A percentile compares a stretch with the other conserved stretches of the same genome.
Conservation (phyloP, 2,113 vertebrate genomes). For the Protobothrops flavoviridis region DNA sequence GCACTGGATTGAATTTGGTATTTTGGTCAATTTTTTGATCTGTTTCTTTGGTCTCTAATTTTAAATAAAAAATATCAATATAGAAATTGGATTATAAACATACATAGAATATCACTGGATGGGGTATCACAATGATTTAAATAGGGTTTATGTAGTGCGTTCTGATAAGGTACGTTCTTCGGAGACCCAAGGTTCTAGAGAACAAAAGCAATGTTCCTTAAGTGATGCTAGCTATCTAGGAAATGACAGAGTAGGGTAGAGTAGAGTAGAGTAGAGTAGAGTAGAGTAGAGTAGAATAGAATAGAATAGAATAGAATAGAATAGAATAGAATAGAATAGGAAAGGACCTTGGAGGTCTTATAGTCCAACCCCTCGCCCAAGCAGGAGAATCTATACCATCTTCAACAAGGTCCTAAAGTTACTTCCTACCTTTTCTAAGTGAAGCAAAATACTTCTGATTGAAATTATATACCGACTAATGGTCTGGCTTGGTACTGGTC, state of each 20-base stretch:
- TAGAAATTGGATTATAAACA: constrained; percentile 10
- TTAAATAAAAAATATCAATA: neutral
- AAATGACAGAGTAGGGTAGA: neutral
- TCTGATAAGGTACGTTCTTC: neutral
- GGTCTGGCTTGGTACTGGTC: neutral
- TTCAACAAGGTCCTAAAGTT: neutral
- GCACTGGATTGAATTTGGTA: neutral
- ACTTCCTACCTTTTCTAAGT: neutral
- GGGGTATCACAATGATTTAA: neutral
- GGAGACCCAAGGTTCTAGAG: neutral
- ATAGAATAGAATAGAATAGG: too few species aligned
- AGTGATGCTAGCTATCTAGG: neutral
- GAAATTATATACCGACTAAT: neutral
- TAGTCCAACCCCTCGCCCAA: too few species aligned
- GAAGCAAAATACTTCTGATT: neutral
- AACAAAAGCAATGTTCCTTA: neutral
- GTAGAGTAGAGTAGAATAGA: too few species aligned
- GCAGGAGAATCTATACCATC: too few species aligned
- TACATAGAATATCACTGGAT: neutral
- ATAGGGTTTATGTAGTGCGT: neutral
- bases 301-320: too few species aligned
- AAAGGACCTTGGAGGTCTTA: too few species aligned
- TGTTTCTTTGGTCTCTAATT: neutral
- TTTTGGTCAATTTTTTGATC: neutral
- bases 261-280: too few species aligned